A percentile compares a stretch with the other conserved stretches of the same genome.
Conservation (phyloP, 2,888 invertebrate species). For the Hirtodrosophila histrioides region DNA sequence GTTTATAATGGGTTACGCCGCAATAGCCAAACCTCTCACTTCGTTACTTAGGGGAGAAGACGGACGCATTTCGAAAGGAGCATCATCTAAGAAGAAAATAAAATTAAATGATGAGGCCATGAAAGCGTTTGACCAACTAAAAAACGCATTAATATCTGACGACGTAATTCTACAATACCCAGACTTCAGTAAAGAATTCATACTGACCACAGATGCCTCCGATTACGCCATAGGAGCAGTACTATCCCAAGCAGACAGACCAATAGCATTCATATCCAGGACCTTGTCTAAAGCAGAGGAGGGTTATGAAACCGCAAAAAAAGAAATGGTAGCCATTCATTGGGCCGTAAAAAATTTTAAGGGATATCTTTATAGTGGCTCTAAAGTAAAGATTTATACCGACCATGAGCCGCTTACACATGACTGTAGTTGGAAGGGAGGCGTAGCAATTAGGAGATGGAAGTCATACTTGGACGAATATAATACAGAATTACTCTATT, state of each 20-base stretch:
- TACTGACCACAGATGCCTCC: slow-evolving; percentile 9
- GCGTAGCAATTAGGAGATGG: slow-evolving; percentile 13
- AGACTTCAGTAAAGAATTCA: slow-evolving; percentile 12
- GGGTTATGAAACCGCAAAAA: not conserved
- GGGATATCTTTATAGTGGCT: not conserved
- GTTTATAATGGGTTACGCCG: slow-evolving; percentile 5
- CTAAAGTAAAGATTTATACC: slow-evolving; percentile 1
- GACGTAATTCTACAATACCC: slow-evolving; percentile 17
- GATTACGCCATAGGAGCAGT: slow-evolving; percentile 7
- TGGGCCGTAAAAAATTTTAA: slow-evolving; percentile 1
- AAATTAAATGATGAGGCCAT: slow-evolving; percentile 1
- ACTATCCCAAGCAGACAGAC: not conserved
- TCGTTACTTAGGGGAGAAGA: slow-evolving; percentile 12
- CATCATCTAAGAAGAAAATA: not conserved
- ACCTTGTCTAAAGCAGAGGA: not conserved
- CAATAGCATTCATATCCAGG: slow-evolving; percentile 2
- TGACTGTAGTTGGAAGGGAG: slow-evolving; percentile 11
- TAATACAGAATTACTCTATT: slow-evolving; percentile 16
- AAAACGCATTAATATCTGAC: not conserved
- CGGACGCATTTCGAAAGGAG: slow-evolving; percentile 7
- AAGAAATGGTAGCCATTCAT: not conserved
- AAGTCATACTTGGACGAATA: slow-evolving; percentile 15
- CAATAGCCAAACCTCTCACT: slow-evolving; percentile 8
- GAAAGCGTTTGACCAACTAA: slow-evolving; percentile 10
- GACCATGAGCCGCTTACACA: slow-evolving; percentile 28